A percentile compares a stretch with the other conserved stretches of the same genome.
These are phyloP conservation scores for Anguilla japonica DNA, from an alignment of 2,113 vertebrate genomes.

Conservation along the genomic window DNA sequence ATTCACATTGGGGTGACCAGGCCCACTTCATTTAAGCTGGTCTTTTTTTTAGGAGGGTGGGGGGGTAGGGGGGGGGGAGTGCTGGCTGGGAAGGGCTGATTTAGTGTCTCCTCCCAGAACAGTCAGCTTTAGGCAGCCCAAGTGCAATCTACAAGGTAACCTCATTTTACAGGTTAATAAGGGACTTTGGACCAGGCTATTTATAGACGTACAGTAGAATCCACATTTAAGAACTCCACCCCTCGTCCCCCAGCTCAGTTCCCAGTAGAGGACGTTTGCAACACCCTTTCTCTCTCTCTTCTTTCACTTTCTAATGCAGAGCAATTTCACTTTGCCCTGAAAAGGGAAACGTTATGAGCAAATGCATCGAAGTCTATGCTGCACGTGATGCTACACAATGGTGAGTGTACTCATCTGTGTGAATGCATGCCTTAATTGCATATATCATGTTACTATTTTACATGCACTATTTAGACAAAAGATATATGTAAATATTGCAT, in stretches of 20 bases:
- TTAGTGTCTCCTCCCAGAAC: slow-evolving; percentile 46
- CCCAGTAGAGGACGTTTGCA: slow-evolving; percentile 53
- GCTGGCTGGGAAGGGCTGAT: neutral
- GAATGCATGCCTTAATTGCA: neutral
- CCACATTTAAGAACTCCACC: slow-evolving; percentile 61
- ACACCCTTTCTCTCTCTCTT: slow-evolving; percentile 32
- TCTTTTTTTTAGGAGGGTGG: slow-evolving; percentile 22
- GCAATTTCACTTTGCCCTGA: slow-evolving; percentile 60
- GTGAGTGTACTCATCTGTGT: neutral
- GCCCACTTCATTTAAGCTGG: slow-evolving; percentile 36
- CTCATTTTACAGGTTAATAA: slow-evolving; percentile 69
- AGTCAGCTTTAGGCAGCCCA: slow-evolving; percentile 41
- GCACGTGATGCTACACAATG: neutral
- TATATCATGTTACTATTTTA: too few species aligned
- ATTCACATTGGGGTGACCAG: slow-evolving; percentile 40
- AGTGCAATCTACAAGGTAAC: slow-evolving; percentile 57
- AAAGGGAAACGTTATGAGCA: slow-evolving; percentile 48
- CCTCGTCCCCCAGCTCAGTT: slow-evolving; percentile 59
- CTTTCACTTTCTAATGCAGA: slow-evolving; percentile 51
- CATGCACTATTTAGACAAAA: too few species aligned
- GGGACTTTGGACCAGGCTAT: slow-evolving; percentile 60
- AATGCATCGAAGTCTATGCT: neutral
- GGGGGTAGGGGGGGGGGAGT: too few species aligned
- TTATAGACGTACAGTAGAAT: slow-evolving; percentile 64
- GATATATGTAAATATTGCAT: neutral